A percentile compares a stretch with the other conserved stretches of the same genome.
phyloP scores from a whole-genome alignment of 2,113 vertebrate species.

The Leucoraja erinaceus region DNA sequence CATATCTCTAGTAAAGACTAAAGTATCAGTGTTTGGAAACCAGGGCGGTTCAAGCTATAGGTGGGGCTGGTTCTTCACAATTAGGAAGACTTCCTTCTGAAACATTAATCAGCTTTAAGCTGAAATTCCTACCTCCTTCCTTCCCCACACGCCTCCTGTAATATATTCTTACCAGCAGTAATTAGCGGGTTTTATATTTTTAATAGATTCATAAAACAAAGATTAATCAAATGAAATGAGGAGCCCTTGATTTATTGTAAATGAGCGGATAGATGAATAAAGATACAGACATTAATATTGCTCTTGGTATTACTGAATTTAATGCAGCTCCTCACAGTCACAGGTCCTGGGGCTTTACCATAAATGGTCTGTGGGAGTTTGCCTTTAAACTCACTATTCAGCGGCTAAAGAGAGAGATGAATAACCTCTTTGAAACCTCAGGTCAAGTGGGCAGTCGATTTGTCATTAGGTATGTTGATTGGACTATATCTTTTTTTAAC shows the following conservation, averaged over 20 bases:
- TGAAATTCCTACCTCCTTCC: background rate
- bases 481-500: slow-evolving; percentile 19
- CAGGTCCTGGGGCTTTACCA: background rate
- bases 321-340: background rate
- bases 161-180: background rate
- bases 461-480: slow-evolving; percentile 4
- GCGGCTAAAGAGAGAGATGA: background rate
- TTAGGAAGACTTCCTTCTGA: background rate
- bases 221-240: background rate
- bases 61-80: background rate
- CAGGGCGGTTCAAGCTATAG: background rate
- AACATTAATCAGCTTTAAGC: background rate
- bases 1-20: too few species aligned
- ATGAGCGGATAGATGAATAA: background rate
- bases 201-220: background rate
- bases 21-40: background rate
- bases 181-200: slow-evolving; percentile 29
- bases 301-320: background rate
- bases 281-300: background rate
- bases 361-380: background rate
- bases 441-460: slow-evolving; percentile 3
- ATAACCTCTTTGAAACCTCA: background rate
- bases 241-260: slow-evolving; percentile 5
- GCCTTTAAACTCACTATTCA: background rate
- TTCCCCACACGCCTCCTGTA: background rate